phyloP scores from a whole-genome alignment of 1,140 invertebrate species.

The Araneus ventricosus region DNA sequence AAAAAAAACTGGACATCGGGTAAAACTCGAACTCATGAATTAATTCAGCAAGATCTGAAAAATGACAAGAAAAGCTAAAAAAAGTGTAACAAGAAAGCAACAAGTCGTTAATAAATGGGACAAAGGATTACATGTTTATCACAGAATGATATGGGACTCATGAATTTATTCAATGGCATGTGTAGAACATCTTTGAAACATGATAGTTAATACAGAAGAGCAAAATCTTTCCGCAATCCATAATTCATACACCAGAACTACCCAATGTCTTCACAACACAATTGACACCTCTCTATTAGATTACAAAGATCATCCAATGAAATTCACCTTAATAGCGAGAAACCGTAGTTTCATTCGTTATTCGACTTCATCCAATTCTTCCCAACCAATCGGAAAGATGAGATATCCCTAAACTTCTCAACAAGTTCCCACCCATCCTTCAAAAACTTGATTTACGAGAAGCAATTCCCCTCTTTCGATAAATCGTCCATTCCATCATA shows the following conservation, averaged over 20 bases:
- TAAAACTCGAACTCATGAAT: no score
- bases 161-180: neutral
- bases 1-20: no score
- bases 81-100: no score
- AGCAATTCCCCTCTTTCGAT: slow-evolving; percentile 11
- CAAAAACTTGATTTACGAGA: slow-evolving; percentile 44
- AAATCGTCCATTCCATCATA: slow-evolving; percentile 35
- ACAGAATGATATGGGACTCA: neutral
- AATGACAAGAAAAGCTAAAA: no score
- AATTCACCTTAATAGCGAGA: neutral
- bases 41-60: no score
- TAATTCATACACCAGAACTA: neutral
- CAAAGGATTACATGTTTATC: no score
- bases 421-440: neutral
- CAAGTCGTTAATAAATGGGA: no score
- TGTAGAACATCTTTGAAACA: no score
- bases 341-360: neutral
- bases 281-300: neutral
- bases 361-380: neutral
- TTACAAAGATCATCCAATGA: neutral
- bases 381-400: neutral
- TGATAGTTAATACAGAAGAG: neutral
- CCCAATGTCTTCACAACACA: neutral
- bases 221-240: neutral
- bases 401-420: neutral